phyloP scores from a whole-genome alignment of 2,113 vertebrate species.

The Alosa alosa region DNA sequence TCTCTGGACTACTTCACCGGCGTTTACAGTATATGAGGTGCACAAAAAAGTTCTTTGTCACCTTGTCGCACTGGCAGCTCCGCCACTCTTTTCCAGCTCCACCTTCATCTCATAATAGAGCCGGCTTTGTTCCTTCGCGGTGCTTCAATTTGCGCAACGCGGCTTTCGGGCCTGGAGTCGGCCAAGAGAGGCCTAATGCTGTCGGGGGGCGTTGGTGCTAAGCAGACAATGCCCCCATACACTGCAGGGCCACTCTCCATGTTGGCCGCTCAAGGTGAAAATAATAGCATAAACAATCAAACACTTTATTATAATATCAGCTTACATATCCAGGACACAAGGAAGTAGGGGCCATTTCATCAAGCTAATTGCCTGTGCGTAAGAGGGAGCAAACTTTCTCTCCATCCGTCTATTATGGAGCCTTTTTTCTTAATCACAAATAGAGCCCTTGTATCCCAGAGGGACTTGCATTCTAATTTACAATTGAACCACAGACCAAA shows the following conservation, averaged over 20 bases:
- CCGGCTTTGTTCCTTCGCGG: slow-evolving; percentile 46
- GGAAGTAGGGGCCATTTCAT: slow-evolving; percentile 88
- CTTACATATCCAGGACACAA: slow-evolving; percentile 85
- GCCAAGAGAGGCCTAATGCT: slow-evolving; percentile 33
- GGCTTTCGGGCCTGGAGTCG: slow-evolving; percentile 26
- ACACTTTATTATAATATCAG: slow-evolving; percentile 89
- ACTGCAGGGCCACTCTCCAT: slow-evolving; percentile 58
- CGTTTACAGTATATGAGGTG: slow-evolving; percentile 32
- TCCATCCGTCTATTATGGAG: slow-evolving; percentile 92
- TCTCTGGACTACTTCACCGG: slow-evolving; percentile 26
- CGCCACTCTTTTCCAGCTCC: slow-evolving; percentile 43
- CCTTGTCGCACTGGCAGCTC: slow-evolving; percentile 38
- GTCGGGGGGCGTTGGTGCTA: slow-evolving; percentile 23
- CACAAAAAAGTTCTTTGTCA: slow-evolving; percentile 36
- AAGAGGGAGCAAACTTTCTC: slow-evolving; percentile 94
- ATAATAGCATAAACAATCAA: slow-evolving; percentile 89
- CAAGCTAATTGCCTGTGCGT: slow-evolving; percentile 99
- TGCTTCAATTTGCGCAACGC: slow-evolving; percentile 39
- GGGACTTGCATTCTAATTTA: slow-evolving; percentile 98
- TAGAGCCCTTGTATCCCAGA: slow-evolving; percentile 89
- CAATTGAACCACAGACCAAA: slow-evolving; percentile 98
- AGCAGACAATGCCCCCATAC: slow-evolving; percentile 53
- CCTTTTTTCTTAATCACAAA: slow-evolving; percentile 99
- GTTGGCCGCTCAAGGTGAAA: slow-evolving; percentile 80
- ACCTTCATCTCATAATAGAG: slow-evolving; percentile 43